Percentiles rank a stretch among this genome's conserved stretches.
Conservation (phyloP, 1,140 invertebrate species). For the Idris sp. region DNA sequence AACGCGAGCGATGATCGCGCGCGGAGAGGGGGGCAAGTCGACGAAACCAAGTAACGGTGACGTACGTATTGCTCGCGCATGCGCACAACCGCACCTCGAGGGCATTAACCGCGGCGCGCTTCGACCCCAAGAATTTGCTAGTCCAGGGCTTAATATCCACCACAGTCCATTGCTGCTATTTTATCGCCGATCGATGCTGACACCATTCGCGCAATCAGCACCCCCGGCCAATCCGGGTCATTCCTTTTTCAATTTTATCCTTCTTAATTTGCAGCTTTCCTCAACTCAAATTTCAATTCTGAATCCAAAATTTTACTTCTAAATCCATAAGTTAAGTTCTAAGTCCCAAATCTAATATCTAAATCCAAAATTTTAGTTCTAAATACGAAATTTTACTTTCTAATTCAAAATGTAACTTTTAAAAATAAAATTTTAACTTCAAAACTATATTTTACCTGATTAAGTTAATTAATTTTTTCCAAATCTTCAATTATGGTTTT, state of each 20-base stretch:
- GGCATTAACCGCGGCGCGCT: slow-evolving; percentile 75
- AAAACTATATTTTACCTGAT: no score
- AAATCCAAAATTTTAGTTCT: no score
- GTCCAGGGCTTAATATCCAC: slow-evolving; percentile 59
- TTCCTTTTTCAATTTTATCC: neutral
- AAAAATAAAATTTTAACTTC: no score
- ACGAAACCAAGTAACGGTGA: slow-evolving; percentile 77
- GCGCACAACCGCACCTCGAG: slow-evolving; percentile 66
- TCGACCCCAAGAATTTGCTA: slow-evolving; percentile 69
- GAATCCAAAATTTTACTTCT: no score
- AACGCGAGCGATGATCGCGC: slow-evolving; percentile 58
- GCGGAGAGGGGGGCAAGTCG: slow-evolving; percentile 57
- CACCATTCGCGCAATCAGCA: slow-evolving; percentile 34
- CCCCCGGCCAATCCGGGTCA: slow-evolving; percentile 11
- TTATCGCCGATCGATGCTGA: slow-evolving; percentile 49
- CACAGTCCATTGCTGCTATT: slow-evolving; percentile 46
- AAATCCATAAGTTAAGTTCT: no score
- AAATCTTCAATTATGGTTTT: no score
- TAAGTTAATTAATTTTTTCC: no score
- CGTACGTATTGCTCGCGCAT: slow-evolving; percentile 73
- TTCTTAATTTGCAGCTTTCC: neutral
- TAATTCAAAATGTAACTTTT: no score
- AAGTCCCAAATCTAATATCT: no score
- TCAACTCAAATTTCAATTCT: neutral
- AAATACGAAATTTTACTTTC: no score